Conservation (phyloP, 2,888 invertebrate genomes). For the Bibio marci region DNA sequence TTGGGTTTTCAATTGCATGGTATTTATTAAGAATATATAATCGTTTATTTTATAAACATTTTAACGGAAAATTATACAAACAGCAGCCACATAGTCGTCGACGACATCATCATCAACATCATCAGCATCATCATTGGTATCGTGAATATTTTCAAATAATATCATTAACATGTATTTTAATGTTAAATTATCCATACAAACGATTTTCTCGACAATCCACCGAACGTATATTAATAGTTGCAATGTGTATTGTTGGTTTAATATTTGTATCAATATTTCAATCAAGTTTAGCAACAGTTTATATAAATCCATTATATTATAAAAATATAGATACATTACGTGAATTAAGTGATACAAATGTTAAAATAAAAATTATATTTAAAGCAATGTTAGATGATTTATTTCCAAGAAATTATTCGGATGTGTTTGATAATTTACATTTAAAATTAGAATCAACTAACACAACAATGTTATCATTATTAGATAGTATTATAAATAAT, state of each 20-base stretch:
- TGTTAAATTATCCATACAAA: slow-evolving; percentile 22
- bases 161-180: slow-evolving; percentile 20
- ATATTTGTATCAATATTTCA: slow-evolving; percentile 28
- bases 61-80: no score
- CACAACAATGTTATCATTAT: slow-evolving; percentile 12
- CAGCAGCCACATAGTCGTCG: no score
- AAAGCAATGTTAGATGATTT: slow-evolving; percentile 26
- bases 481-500: slow-evolving; percentile 13
- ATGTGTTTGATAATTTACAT: slow-evolving; percentile 19
- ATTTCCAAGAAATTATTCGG: slow-evolving; percentile 21
- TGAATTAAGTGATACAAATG: slow-evolving; percentile 21
- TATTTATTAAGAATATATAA: background rate
- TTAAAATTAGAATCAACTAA: slow-evolving; percentile 15
- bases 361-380: slow-evolving; percentile 25
- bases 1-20: background rate
- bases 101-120: no score
- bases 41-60: no score
- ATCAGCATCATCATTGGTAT: no score
- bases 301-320: slow-evolving; percentile 26
- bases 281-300: slow-evolving; percentile 27
- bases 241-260: slow-evolving; percentile 25
- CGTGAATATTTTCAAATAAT: no score
- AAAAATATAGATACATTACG: slow-evolving; percentile 24
- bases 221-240: slow-evolving; percentile 25
- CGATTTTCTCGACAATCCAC: slow-evolving; percentile 23